A percentile compares a stretch with the other conserved stretches of the same genome.
Evolutionary conservation across 2,888 invertebrate genomes (phyloP).

Genomic region (Protodeltote pygarga): DNA sequence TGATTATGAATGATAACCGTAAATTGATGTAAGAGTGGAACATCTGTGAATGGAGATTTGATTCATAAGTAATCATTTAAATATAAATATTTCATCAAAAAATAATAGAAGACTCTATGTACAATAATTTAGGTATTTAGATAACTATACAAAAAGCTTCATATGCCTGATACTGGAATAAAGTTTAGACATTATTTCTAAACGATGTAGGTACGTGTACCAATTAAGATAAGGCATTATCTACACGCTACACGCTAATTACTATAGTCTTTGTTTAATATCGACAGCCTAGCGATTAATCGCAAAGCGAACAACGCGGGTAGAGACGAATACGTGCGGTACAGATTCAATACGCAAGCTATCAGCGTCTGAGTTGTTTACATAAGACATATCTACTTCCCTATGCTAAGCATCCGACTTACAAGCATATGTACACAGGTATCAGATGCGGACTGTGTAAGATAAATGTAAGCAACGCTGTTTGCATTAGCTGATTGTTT

Average conservation of each 20-base stretch:
- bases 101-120: too few relatives aligned
- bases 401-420: conserved; percentile 53
- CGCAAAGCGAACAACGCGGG: conserved; percentile 1
- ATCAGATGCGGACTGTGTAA: conserved; percentile 28
- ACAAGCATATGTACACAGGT: conserved; percentile 40
- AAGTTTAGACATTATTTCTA: conserved; percentile 1
- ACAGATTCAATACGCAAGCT: conserved; percentile 53
- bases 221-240: conserved; percentile 34
- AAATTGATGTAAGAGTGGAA: too few relatives aligned
- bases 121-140: background rate
- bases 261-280: conserved; percentile 36
- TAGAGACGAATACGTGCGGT: conserved; percentile 33
- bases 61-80: too few relatives aligned
- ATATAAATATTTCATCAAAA: too few relatives aligned
- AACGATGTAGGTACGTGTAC: conserved; percentile 5
- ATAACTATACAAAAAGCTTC: background rate
- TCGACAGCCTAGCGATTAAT: conserved; percentile 24
- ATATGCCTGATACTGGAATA: background rate
- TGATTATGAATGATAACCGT: too few relatives aligned
- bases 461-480: conserved; percentile 52
- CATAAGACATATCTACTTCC: conserved; percentile 51
- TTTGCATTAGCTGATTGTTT: conserved; percentile 74
- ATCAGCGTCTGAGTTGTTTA: conserved; percentile 57
- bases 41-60: too few relatives aligned
- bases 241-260: conserved; percentile 31